Evolutionary conservation across 2,888 invertebrate species (phyloP), one percentile per base, ranked within the genome.

Genomic region (Tenthredo scrophulariae): DNA sequence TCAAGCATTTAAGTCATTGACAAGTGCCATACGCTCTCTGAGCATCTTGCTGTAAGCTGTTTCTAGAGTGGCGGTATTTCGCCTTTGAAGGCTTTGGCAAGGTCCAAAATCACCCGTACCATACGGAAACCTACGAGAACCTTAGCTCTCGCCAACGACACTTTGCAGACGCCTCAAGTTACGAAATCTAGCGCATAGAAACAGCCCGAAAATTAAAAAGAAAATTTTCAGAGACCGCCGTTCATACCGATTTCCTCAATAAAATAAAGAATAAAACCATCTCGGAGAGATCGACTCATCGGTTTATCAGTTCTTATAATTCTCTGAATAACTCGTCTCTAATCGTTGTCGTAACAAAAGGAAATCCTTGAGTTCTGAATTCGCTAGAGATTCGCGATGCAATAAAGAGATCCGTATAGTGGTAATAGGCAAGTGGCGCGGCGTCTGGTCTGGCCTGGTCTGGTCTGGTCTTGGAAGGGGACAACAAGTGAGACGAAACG

Each of bases 401-500:
- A 54, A 77, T 77, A 77, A 77, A 77, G 77, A 77, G 29, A 77
- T 77, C 77, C 46, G 74, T 18, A 75, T 77, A 43, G 72, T 54
- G 77, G 77, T 77, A 77, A 77, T 54, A 54, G 77, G 77, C 77
- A 33, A 77, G 77, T 77, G 77, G 77, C 46, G 54, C 29, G 29
- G 33, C 29, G 77, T 26, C 50, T 77, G 77, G 29, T 29, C 33
- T 67, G 62, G 62, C 33, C 5, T 33, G 13, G 29, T 29, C 33
- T 67, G 62, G 62, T 18, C 5, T 33, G 13, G 26, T n/a, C 26
- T 77, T 74, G 74, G 29, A 22, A 37, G 79, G 22, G 58, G 62
- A 58, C 37, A 80, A 58, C 37, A 80, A n/a, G 80, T 62, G 58
- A 58, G 58, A 58, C 62, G 58, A 75, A 85, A 85, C 85, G 84